Percentiles rank a stretch among this genome's conserved stretches.
phyloP scores from a whole-genome alignment of 2,113 vertebrate genomes.

The Capreolus pygargus region DNA sequence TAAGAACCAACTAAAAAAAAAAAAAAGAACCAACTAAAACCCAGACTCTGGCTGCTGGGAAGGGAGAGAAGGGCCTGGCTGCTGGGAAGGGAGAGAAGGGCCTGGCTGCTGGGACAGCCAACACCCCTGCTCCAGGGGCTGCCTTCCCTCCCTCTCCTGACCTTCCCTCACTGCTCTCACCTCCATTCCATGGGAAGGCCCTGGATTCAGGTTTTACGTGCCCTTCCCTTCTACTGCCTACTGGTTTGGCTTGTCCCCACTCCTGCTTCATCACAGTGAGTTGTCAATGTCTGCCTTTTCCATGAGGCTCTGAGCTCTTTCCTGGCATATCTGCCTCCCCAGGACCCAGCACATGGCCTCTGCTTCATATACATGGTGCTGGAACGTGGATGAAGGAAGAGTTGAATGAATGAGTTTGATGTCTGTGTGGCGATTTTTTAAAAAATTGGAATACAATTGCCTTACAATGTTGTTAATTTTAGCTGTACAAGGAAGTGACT shows the following conservation, averaged over 20 bases:
- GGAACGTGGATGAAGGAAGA: neutral
- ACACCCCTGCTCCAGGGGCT: neutral
- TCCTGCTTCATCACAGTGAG: neutral
- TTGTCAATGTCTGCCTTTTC: neutral
- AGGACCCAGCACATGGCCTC: neutral
- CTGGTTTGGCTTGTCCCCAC: neutral
- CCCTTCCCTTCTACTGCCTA: neutral
- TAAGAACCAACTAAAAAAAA: neutral
- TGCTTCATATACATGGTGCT: neutral
- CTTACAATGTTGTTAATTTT: neutral
- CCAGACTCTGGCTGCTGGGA: neutral
- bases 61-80: neutral
- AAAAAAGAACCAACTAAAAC: neutral
- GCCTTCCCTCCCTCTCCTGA: neutral
- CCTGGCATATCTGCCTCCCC: neutral
- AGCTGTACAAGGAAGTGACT: neutral
- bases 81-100: neutral
- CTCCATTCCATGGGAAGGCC: neutral
- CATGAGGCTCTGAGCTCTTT: neutral
- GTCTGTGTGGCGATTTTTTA: neutral
- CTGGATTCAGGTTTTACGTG: accelerated
- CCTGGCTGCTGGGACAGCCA: neutral
- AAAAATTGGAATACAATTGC: neutral
- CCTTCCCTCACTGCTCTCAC: neutral
- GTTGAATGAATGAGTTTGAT: neutral